Evolutionary conservation across 2,888 invertebrate species (phyloP).

Genomic region (Sipunculus nudus): DNA sequence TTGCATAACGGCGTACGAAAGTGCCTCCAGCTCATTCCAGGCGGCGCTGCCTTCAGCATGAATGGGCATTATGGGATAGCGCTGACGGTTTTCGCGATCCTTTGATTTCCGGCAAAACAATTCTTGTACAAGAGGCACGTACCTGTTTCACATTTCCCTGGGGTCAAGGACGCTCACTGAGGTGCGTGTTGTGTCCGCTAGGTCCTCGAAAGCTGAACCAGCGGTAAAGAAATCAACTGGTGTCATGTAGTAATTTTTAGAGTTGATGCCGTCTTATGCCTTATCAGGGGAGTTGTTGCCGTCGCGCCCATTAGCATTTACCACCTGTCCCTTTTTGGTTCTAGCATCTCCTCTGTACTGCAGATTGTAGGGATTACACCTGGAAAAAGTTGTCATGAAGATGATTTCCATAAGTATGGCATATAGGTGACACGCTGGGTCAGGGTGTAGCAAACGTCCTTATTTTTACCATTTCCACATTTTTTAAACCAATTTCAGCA

Average conservation of each 20-base stretch:
- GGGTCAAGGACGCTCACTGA: conserved; percentile 2
- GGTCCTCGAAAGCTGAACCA: not conserved
- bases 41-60: conserved; percentile 46
- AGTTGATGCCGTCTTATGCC: conserved; percentile 42
- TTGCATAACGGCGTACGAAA: too few species aligned
- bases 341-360: conserved; percentile 20
- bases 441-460: not conserved
- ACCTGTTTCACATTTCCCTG: conserved; percentile 1
- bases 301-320: conserved; percentile 16
- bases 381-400: conserved; percentile 49
- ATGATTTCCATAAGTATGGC: conserved; percentile 56
- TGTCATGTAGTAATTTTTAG: conserved; percentile 36
- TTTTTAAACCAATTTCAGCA: conserved; percentile 33
- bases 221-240: conserved; percentile 42
- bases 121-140: conserved; percentile 14
- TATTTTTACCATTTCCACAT: not conserved
- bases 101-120: conserved; percentile 36
- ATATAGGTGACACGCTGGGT: conserved; percentile 44
- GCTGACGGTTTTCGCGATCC: conserved; percentile 46
- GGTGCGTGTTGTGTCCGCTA: conserved; percentile 1
- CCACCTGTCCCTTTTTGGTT: not conserved
- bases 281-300: conserved; percentile 27
- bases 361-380: conserved; percentile 56
- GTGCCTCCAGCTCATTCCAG: conserved; percentile 45
- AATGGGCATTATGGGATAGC: conserved; percentile 53